Conservation (phyloP, 1,140 invertebrate genomes). For the Ostrea edulis region DNA sequence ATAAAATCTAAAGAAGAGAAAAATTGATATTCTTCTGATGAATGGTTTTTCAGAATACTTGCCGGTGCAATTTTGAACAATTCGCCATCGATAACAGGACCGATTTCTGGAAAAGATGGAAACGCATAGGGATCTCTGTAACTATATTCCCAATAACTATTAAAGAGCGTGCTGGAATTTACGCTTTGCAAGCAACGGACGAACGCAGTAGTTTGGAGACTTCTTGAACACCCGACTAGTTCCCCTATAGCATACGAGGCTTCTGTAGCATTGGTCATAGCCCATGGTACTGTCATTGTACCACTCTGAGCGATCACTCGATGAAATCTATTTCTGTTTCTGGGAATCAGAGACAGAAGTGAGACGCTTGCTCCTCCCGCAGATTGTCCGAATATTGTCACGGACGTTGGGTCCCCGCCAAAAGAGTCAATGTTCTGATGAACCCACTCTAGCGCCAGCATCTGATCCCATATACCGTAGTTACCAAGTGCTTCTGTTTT, state of each 20-base stretch:
- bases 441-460: constrained; percentile 88
- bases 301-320: constrained; percentile 48
- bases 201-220: background rate
- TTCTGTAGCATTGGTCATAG: background rate
- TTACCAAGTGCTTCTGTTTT: constrained; percentile 72
- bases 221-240: background rate
- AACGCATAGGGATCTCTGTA: background rate
- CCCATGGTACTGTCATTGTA: constrained; percentile 35
- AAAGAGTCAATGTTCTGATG: constrained; percentile 92
- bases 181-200: background rate
- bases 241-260: constrained; percentile 2
- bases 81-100: constrained; percentile 3
- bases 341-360: constrained; percentile 83
- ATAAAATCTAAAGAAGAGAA: constrained; percentile 1
- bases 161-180: background rate
- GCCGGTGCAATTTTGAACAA: background rate
- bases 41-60: background rate
- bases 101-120: background rate
- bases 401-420: constrained; percentile 94
- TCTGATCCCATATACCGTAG: constrained; percentile 84
- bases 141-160: background rate
- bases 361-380: constrained; percentile 95
- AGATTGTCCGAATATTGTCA: constrained; percentile 96
- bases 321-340: constrained; percentile 21
- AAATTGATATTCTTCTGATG: constrained; percentile 10